These are phyloP conservation scores for Mycteria americana DNA, from an alignment of 2,797 vertebrate genomes.

Conservation along the genomic window DNA sequence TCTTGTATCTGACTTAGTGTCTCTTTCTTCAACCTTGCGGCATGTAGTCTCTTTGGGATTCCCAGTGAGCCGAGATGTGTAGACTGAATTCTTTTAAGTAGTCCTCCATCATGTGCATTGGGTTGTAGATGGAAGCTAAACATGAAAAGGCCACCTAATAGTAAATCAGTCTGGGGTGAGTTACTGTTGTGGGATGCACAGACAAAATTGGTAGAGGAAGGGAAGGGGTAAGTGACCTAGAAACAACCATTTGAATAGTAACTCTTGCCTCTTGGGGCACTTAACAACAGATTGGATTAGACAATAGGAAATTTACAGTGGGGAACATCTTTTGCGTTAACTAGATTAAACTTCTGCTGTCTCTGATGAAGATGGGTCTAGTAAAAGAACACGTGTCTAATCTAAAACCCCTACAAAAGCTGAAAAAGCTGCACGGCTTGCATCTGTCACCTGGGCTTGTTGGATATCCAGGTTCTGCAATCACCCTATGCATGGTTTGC, in stretches of 20 bases:
- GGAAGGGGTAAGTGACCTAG: neutral
- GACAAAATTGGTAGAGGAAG: neutral
- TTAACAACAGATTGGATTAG: neutral
- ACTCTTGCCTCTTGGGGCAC: neutral
- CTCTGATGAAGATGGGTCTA: neutral
- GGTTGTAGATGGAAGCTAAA: neutral
- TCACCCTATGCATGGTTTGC: fast-evolving
- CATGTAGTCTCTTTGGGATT: neutral
- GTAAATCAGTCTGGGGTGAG: neutral
- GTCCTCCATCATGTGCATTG: neutral
- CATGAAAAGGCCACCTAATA: neutral
- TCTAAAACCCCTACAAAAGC: neutral
- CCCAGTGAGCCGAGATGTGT: neutral
- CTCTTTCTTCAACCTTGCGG: neutral
- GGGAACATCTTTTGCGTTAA: neutral
- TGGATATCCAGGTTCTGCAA: neutral
- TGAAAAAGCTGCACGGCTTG: neutral
- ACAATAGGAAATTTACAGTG: neutral
- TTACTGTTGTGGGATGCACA: neutral
- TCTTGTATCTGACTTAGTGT: neutral
- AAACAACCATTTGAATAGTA: neutral
- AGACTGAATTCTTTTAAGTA: neutral
- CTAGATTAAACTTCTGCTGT: neutral
- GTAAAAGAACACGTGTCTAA: neutral
- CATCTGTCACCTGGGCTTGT: neutral